phyloP scores from a whole-genome alignment of 2,888 invertebrate species.

The Nebria salina region DNA sequence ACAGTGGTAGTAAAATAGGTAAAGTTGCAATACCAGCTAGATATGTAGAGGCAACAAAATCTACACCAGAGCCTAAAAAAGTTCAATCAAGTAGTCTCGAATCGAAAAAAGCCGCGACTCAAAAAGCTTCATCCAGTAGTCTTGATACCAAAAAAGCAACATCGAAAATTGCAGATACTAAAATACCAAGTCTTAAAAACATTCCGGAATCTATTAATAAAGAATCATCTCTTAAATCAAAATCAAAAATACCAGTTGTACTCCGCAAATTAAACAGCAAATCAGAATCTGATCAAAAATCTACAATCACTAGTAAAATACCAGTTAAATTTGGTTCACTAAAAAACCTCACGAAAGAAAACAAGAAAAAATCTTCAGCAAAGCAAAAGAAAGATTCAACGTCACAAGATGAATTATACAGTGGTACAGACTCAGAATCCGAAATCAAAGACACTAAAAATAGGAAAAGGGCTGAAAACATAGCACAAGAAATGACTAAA shows the following conservation, averaged over 20 bases:
- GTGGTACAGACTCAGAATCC: constrained; percentile 38
- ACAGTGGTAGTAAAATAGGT: background rate
- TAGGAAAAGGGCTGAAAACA: constrained; percentile 49
- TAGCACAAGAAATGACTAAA: constrained; percentile 52
- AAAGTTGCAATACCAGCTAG: background rate
- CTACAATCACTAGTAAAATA: constrained; percentile 55
- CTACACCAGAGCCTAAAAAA: background rate
- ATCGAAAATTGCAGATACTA: constrained; percentile 16
- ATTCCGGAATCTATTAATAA: constrained; percentile 51
- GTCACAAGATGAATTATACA: constrained; percentile 43
- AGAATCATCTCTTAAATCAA: constrained; percentile 49
- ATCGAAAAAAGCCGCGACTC: background rate
- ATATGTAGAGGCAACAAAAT: background rate
- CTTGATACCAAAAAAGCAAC: background rate
- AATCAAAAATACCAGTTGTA: constrained; percentile 59
- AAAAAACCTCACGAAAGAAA: background rate
- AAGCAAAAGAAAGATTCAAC: constrained; percentile 15
- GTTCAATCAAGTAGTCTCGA: background rate
- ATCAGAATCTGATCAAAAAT: constrained; percentile 53
- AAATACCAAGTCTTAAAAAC: constrained; percentile 52
- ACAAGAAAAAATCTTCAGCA: background rate
- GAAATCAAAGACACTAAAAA: background rate
- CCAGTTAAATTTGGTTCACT: constrained; percentile 52
- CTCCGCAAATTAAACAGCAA: constrained; percentile 53
- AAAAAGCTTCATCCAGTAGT: background rate